Percentiles rank a stretch among this genome's conserved stretches.
Evolutionary conservation across 2,888 invertebrate genomes (phyloP).

Genomic region (Drosophila fulvimacula): DNA sequence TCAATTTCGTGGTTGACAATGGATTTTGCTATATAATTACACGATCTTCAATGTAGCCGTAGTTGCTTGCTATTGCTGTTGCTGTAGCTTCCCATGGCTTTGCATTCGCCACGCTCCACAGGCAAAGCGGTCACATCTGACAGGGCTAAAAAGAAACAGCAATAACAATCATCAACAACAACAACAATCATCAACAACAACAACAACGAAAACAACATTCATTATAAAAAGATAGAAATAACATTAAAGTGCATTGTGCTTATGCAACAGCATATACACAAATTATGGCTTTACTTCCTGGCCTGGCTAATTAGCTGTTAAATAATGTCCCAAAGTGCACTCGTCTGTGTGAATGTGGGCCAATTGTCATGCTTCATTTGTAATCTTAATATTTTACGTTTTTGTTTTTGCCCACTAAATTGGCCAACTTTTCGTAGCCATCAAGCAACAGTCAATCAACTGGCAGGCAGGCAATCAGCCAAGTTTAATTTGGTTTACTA

Average conservation of each 20-base stretch:
- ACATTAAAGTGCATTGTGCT: constrained; percentile 65
- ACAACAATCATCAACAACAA: constrained; percentile 1
- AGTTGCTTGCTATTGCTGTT: constrained; percentile 24
- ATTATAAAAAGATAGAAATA: constrained; percentile 25
- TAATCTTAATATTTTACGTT: constrained; percentile 24
- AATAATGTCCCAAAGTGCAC: constrained; percentile 67
- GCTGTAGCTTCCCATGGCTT: constrained; percentile 63
- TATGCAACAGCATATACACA: constrained; percentile 61
- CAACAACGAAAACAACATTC: constrained; percentile 1
- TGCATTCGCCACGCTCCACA: constrained; percentile 74
- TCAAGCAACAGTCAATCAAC: constrained; percentile 45
- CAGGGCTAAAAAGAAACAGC: constrained; percentile 36
- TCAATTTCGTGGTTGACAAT: constrained; percentile 80
- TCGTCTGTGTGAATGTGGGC: constrained; percentile 68
- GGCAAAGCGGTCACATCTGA: constrained; percentile 70
- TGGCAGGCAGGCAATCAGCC: constrained; percentile 68
- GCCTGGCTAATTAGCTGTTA: constrained; percentile 68
- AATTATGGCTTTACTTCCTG: constrained; percentile 73
- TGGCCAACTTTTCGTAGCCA: constrained; percentile 65
- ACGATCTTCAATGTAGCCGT: constrained; percentile 69
- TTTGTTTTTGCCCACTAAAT: constrained; percentile 55
- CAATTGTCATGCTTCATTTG: constrained; percentile 74
- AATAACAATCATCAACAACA: constrained; percentile 13
- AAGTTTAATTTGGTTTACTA: constrained; percentile 26
- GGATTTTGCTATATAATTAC: constrained; percentile 79